These are phyloP conservation scores for Porites australiensis DNA, from an alignment of 64 coral and sea anemone genomes.

Conservation along the genomic window DNA sequence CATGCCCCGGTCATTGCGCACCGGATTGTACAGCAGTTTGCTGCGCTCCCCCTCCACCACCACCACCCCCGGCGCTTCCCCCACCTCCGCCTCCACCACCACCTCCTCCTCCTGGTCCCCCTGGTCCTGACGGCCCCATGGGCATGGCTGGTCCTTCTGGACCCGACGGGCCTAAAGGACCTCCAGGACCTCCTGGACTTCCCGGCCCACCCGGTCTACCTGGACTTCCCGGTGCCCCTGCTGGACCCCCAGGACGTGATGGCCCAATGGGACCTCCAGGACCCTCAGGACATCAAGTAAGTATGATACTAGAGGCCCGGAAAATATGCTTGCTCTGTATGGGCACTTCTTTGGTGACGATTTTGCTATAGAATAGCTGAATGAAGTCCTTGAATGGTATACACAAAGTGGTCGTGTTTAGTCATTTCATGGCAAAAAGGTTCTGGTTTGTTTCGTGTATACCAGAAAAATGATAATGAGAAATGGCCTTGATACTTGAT, in stretches of 20 bases:
- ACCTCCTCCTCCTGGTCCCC: conserved; percentile 98
- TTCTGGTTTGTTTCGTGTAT: too few relatives aligned
- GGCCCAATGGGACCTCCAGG: conserved; percentile 99
- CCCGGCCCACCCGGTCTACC: conserved; percentile 87
- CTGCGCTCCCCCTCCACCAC: conserved; percentile 95
- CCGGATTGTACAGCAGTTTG: conserved; percentile 93
- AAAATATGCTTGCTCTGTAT: too few relatives aligned
- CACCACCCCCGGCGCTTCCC: conserved; percentile 85
- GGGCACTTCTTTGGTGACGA: too few relatives aligned
- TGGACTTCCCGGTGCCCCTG: conserved; percentile 96
- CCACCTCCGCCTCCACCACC: conserved; percentile 93
- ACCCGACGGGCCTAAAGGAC: conserved; percentile 98
- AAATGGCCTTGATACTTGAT: too few relatives aligned
- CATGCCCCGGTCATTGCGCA: conserved; percentile 80
- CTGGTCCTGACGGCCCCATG: conserved; percentile 98
- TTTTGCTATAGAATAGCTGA: too few relatives aligned
- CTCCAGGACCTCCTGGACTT: conserved; percentile 96
- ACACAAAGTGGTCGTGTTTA: too few relatives aligned
- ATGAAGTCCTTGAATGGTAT: too few relatives aligned
- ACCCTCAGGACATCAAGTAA: conserved; percentile 92
- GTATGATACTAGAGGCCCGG: background rate
- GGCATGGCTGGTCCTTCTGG: conserved; percentile 95
- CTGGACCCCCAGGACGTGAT: conserved; percentile 95
- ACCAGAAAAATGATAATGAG: too few relatives aligned
- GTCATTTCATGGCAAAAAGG: too few relatives aligned